Conservation (phyloP, 2,888 invertebrate species). For the Muschampia staudingeri region DNA sequence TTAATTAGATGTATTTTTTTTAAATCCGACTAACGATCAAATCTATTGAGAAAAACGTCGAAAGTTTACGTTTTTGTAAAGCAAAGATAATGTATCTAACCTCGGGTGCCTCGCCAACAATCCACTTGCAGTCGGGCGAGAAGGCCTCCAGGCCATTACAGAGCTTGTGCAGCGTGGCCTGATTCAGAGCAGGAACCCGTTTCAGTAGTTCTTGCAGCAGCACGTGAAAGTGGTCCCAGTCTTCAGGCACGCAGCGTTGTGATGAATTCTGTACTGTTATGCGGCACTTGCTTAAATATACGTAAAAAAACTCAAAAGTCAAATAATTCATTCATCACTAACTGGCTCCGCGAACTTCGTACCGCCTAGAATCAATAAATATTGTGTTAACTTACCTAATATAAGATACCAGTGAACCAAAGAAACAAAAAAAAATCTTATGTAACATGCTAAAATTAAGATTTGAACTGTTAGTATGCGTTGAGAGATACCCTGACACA, state of each 20-base stretch:
- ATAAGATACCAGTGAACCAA: no score
- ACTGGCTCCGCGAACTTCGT: no score
- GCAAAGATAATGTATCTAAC: constrained; percentile 80
- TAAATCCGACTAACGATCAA: no score
- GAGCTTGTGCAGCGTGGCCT: constrained; percentile 95
- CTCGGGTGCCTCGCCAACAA: constrained; percentile 98
- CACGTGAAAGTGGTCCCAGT: constrained; percentile 99
- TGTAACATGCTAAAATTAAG: no score
- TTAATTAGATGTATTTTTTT: no score
- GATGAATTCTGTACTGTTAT: constrained; percentile 89
- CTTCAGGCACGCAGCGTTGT: constrained; percentile 94
- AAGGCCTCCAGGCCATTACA: constrained; percentile 98
- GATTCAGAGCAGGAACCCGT: constrained; percentile 95
- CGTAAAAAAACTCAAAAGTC: background rate
- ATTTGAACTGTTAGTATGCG: no score
- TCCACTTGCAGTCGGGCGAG: constrained; percentile 99
- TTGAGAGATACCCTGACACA: no score
- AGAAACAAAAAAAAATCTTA: no score
- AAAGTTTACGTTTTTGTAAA: background rate
- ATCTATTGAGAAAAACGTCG: no score
- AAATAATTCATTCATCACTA: no score
- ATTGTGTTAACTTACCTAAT: no score
- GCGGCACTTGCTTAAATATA: background rate
- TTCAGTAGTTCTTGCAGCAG: constrained; percentile 96
- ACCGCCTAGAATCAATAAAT: no score